A percentile compares a stretch with the other conserved stretches of the same genome.
Evolutionary conservation across 2,888 invertebrate species (phyloP).

Genomic region (Dugesia japonica): DNA sequence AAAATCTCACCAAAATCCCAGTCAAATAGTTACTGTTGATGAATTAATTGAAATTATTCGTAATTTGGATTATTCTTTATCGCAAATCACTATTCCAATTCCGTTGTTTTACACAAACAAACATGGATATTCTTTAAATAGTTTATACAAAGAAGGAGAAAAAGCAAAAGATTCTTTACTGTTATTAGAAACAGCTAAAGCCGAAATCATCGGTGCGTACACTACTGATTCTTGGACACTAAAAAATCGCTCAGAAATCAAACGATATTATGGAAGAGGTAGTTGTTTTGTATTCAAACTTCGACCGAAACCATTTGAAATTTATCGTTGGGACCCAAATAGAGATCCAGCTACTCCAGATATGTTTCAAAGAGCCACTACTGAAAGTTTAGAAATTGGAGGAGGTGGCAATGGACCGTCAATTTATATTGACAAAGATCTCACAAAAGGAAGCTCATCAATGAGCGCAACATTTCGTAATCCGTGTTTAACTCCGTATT

Average conservation of each 20-base stretch:
- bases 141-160: background rate
- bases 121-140: background rate
- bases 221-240: conserved; percentile 27
- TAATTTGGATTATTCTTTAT: background rate
- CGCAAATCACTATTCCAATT: background rate
- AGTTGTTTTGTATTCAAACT: conserved; percentile 26
- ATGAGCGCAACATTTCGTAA: background rate
- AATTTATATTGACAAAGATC: background rate
- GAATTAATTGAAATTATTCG: background rate
- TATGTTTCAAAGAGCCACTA: background rate
- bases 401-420: conserved; percentile 13
- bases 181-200: background rate
- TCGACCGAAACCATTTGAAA: conserved; percentile 16
- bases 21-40: background rate
- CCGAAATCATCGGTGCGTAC: conserved; percentile 24
- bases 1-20: background rate
- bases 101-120: background rate
- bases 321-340: conserved; percentile 16
- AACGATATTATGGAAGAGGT: background rate
- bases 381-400: background rate
- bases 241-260: background rate
- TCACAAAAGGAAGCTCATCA: background rate
- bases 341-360: background rate
- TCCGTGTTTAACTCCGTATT: conserved; percentile 4
- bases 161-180: background rate